Base-by-base conservation (phyloP, 2,888 invertebrate species). In the Oligia strigilis region DNA sequence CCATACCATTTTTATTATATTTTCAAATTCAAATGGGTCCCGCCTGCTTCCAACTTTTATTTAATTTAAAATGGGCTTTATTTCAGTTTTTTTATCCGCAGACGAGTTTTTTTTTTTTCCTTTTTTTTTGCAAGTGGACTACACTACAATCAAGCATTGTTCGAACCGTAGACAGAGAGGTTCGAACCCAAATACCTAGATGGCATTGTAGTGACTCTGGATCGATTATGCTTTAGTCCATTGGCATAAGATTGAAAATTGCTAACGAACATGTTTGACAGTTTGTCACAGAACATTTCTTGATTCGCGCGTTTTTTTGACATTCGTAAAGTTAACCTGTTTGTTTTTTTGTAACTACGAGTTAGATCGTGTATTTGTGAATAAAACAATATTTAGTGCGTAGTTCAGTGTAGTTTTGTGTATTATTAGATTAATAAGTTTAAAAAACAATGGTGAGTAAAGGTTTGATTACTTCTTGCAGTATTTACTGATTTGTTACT, bases 221-320 rank as follows among this genome's bases (percentile, higher is more conserved):
- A 29, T 36, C 17, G 0, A 11, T 6, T 49, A 36, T 1, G 6
- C 55, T 46, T 19, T 77, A 67, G 0, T 0, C 0, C 0, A 0
- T 14, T 0, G 0, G 0, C 0, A 1, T 83, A 84, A 13, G 40
- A 52, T 69, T 71, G 46, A 78, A 69, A 78, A 72, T 66, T 14
- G 64, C n/a, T 19, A 19, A 36, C 14, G 46, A 52, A 49, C 8
- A n/a, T 46, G 1, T 62, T 65, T 86, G 86, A 86, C 82, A 86
- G 49, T 69, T 40, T 14, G 4, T 58, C 6, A 58, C 17, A 19
- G 52, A 72, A 23, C n/a, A 72, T 9, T 55, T 49, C 69, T 70
- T 36, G 69, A 75, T 90, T 91, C 91, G 92, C 90, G 90, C 89
- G 87, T 87, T 86, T 87, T 83, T 89, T 90, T 90, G 90, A 91